A percentile compares a stretch with the other conserved stretches of the same genome.
Evolutionary conservation across 2,888 invertebrate species (phyloP).

Genomic region (Spatulosminthurus flaviceps): DNA sequence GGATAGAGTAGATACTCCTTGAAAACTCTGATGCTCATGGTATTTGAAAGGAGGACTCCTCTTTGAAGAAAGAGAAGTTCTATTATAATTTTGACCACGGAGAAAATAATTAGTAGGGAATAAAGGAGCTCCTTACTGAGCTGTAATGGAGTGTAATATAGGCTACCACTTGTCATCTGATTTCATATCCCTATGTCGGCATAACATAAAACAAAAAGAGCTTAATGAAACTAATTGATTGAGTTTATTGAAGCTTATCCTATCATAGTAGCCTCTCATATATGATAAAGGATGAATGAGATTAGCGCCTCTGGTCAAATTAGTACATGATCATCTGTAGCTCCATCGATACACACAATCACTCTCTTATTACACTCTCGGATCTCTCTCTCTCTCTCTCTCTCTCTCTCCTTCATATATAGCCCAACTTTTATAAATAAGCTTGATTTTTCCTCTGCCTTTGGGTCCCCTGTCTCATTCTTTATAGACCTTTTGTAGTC

Average conservation of each 20-base stretch:
- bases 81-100: background rate
- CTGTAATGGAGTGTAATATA: conserved; percentile 4
- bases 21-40: background rate
- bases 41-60: background rate
- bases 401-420: background rate
- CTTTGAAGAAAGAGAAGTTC: background rate
- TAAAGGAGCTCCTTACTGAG: conserved; percentile 16
- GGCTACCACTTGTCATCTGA: background rate
- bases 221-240: conserved; percentile 52
- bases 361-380: background rate
- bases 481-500: background rate
- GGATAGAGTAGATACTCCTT: background rate
- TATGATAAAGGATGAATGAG: conserved; percentile 35
- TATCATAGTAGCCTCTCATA: conserved; percentile 42
- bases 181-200: conserved; percentile 28
- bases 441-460: background rate
- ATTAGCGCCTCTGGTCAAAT: background rate
- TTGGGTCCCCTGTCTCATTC: background rate
- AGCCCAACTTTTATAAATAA: background rate
- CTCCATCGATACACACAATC: no score
- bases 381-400: background rate
- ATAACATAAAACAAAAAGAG: conserved; percentile 36
- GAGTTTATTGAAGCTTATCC: conserved; percentile 45
- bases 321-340: background rate
- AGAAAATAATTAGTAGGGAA: conserved; percentile 14